Evolutionary conservation across 2,797 vertebrate genomes (phyloP), one percentile per base, ranked within the genome.

Genomic region (Erpetoichthys calabaricus): DNA sequence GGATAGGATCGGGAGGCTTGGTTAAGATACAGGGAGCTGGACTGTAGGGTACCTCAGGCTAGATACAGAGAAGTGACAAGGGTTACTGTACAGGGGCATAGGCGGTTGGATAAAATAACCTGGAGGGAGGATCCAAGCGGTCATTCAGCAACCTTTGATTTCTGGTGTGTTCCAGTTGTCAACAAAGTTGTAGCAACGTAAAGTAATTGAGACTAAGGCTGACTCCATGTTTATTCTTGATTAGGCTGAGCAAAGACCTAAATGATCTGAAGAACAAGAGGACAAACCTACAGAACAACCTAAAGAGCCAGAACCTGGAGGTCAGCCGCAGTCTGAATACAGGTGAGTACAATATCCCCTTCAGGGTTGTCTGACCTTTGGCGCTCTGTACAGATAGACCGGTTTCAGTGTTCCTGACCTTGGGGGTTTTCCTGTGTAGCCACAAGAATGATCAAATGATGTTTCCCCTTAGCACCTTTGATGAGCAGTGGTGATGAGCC

Each of bases 241-340:
- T 6, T 69, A 99, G 96, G 68, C 59, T 98, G 72, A 87, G 91
- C 3, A 65, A 49, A 10, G 92, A 96, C 6, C 68, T 97, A 59
- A 80, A 72, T 44, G 67, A 74, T 0, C 69, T 92, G 74, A 97
- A 91, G 73, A 93, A 86, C 72, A 92, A 73, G 63, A 69, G 89
- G 73, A 74, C 76, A 3, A 63, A 70, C 0, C 72, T 82, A 57
- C 80, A 71, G 59, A 75, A 72, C 41, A 65, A 62, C 1, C 69
- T 93, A 65, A 91, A 84, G 63, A 81, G 71, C 58, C 67, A 79
- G 59, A 66, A 69, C 63, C 4, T 70, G 6, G 64, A 90, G 56
- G 25, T 65, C 6, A 1, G 64, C 58, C 71, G 56, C 57, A 0
- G 56, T 10, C 75, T 69, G 56, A 51, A 75, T 67, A 63, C 78